phyloP scores from a whole-genome alignment of 2,888 invertebrate species.

The Rhamphomyia laevipes region DNA sequence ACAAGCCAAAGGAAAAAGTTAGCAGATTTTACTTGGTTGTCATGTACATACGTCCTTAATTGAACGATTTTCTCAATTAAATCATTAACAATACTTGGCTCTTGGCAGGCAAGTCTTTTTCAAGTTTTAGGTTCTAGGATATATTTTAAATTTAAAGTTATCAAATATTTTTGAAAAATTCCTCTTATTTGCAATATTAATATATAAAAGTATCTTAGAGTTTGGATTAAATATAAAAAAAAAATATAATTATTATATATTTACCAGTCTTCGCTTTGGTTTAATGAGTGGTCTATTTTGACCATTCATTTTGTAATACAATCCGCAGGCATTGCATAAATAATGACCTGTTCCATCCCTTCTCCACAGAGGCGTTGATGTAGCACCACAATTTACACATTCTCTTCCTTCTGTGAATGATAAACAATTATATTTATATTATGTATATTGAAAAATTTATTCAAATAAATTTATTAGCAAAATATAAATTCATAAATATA shows the following conservation, averaged over 20 bases:
- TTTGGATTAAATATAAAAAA: conserved; percentile 4
- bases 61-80: too few relatives aligned
- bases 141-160: too few relatives aligned
- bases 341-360: conserved; percentile 97
- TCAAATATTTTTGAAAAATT: too few relatives aligned
- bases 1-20: too few relatives aligned
- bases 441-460: background rate
- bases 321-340: conserved; percentile 97
- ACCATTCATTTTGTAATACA: conserved; percentile 99
- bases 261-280: conserved; percentile 99
- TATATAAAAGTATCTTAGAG: background rate
- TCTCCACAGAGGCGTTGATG: conserved; percentile 91
- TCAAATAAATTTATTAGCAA: background rate
- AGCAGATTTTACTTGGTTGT: too few relatives aligned
- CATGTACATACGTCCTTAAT: too few relatives aligned
- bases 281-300: conserved; percentile 97
- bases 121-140: too few relatives aligned
- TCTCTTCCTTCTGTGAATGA: conserved; percentile 75
- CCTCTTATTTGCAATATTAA: too few relatives aligned
- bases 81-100: too few relatives aligned
- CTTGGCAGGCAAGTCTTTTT: too few relatives aligned
- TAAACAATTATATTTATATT: background rate
- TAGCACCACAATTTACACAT: conserved; percentile 99
- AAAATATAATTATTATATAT: conserved; percentile 43
- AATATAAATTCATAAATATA: background rate